Base-by-base conservation (phyloP, 2,888 invertebrate species). In the Crossocerus cetratus region DNA sequence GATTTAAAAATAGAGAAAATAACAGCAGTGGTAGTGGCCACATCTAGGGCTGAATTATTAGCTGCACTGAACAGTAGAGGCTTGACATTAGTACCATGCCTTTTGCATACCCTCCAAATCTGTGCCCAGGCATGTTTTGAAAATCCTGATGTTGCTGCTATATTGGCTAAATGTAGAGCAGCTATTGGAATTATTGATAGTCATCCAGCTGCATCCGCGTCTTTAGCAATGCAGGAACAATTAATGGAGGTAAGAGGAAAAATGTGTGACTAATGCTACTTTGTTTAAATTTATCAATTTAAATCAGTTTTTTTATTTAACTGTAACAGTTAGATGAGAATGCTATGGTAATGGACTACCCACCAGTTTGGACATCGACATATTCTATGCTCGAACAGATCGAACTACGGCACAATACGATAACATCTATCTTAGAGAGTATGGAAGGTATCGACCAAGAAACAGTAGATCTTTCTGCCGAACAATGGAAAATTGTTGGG, bases 371-470 rank as follows among this genome's bases (percentile, higher is more conserved):
- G 92, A 90, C 90, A 20, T 90, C 91, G 2, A 91, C 91, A 0
- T 91, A 91, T 61, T 88, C 87, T 11, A 91, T 91, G 91, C 77
- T 91, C 3, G 91, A 91, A 67, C 86, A 90, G 80, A 86, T 91
- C 72, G 79, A 88, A 3, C 71, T 88, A 1, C 84, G 91, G 5
- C 87, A 87, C 60, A 86, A 86, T 32, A 84, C 89, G 8, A 79
- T 91, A 4, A 80, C 82, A 2, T 85, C 88, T 0, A 86, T 91
- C 44, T 74, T 91, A 3, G 89, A 89, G 13, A 86, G 86, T 57
- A 83, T 89, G 63, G 89, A 88, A 18, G 86, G 88, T 0, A 82
- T 89, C 1, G 89, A 91, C 75, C 87, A 87, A 16, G 87, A 88
- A 3, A 71, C 78, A 3, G 76, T 90, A 11, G 86, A 89, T 56